Percentiles rank a stretch among this genome's conserved stretches.
Conservation (phyloP, 2,888 invertebrate genomes). For the Adelognathus sp. region DNA sequence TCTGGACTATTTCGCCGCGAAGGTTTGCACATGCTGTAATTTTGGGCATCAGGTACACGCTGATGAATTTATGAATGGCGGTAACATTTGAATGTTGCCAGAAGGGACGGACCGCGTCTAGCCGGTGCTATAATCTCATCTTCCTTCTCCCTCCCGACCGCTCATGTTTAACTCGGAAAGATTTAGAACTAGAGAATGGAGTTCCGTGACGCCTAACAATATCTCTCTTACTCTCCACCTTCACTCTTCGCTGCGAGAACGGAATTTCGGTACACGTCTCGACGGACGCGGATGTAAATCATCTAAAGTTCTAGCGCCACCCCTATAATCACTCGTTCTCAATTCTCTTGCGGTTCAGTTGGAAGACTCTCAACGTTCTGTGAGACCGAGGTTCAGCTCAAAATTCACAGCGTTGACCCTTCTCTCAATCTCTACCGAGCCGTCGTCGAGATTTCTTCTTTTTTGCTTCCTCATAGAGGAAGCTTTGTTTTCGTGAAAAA, state of each 20-base stretch:
- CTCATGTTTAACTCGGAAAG: constrained; percentile 73
- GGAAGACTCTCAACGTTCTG: constrained; percentile 31
- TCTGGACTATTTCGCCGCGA: background rate
- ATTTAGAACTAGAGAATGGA: constrained; percentile 74
- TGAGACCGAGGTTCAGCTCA: constrained; percentile 32
- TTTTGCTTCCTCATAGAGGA: background rate
- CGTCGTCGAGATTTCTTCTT: background rate
- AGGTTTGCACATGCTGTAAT: constrained; percentile 62
- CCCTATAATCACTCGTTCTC: constrained; percentile 78
- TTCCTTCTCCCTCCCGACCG: constrained; percentile 44
- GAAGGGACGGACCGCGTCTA: constrained; percentile 79
- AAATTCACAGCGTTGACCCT: constrained; percentile 42
- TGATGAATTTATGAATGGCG: constrained; percentile 80
- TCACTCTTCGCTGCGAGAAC: constrained; percentile 21
- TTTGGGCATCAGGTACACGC: constrained; percentile 68
- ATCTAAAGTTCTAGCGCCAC: constrained; percentile 78
- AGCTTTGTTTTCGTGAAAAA: background rate
- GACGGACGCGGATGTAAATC: constrained; percentile 76
- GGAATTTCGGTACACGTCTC: constrained; percentile 2
- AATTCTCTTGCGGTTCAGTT: constrained; percentile 31
- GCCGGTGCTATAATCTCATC: constrained; percentile 56
- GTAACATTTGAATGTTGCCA: constrained; percentile 80
- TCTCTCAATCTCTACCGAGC: background rate
- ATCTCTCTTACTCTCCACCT: constrained; percentile 42
- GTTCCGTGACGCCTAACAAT: constrained; percentile 36